A percentile compares a stretch with the other conserved stretches of the same genome.
These are phyloP conservation scores for Apogon hyalosoma DNA, from an alignment of 2,797 vertebrate genomes.

Conservation along the genomic window DNA sequence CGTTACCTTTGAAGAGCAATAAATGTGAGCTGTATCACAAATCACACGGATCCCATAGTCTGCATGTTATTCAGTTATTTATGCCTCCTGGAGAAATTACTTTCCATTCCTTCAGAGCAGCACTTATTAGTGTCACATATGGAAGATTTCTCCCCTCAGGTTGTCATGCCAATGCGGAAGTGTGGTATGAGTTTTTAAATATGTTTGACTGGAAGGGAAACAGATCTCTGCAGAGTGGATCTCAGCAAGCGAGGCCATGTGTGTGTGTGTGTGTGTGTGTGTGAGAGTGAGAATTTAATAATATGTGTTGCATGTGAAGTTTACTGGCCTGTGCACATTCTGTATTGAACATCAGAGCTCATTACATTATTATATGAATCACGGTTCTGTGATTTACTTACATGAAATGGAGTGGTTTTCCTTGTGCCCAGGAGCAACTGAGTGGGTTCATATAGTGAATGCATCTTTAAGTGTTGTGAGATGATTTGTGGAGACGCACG, in stretches of 20 bases:
- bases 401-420: conserved; percentile 6
- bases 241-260: neutral
- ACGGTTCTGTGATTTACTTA: conserved; percentile 31
- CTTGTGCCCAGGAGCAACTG: conserved; percentile 10
- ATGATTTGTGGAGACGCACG: neutral
- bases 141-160: conserved; percentile 71
- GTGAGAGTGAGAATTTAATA: conserved; percentile 26
- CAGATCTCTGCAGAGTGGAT: conserved; percentile 23
- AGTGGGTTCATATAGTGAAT: neutral
- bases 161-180: conserved; percentile 69
- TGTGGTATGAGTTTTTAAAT: conserved; percentile 64
- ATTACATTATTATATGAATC: conserved; percentile 42
- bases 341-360: conserved; percentile 25
- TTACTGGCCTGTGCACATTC: conserved; percentile 27
- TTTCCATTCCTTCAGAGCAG: conserved; percentile 50
- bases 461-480: conserved; percentile 7
- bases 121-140: conserved; percentile 78
- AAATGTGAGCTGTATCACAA: conserved; percentile 61
- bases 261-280: conserved; percentile 8
- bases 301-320: conserved; percentile 13
- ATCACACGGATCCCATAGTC: conserved; percentile 60
- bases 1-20: conserved; percentile 63
- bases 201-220: conserved; percentile 69
- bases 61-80: conserved; percentile 71
- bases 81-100: conserved; percentile 65